These are phyloP conservation scores for Tinamus major DNA, from an alignment of 2,797 vertebrate genomes.

Conservation along the genomic window DNA sequence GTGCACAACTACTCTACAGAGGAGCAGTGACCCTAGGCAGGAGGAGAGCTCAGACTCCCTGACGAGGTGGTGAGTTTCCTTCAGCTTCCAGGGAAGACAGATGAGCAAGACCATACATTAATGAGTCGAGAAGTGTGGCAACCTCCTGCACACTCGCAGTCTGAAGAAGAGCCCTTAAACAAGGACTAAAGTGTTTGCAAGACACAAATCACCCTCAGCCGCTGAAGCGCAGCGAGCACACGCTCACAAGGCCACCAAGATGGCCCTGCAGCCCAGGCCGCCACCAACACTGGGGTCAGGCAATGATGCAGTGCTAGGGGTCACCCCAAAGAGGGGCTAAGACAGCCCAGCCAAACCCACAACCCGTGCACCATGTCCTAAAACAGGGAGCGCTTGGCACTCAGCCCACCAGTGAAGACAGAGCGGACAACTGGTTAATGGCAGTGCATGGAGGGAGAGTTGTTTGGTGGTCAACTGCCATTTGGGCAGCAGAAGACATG, in stretches of 20 bases:
- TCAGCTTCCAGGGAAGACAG: neutral
- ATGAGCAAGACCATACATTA: neutral
- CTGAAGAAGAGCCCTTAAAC: neutral
- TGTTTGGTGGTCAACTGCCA: neutral
- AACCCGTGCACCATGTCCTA: accelerated
- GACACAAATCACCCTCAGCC: neutral
- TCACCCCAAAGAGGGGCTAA: accelerated
- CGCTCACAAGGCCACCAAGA: accelerated
- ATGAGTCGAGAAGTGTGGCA: neutral
- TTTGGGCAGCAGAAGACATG: neutral
- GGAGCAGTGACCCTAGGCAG: neutral
- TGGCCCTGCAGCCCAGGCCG: accelerated
- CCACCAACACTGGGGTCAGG: neutral
- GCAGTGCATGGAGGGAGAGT: neutral
- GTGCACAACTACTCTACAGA: accelerated
- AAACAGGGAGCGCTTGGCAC: neutral
- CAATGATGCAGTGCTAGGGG: neutral
- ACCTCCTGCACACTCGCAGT: neutral
- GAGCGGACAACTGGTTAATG: accelerated
- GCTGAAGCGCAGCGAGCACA: accelerated
- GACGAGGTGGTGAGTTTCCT: neutral
- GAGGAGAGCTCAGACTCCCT: neutral
- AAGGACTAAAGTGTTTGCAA: neutral
- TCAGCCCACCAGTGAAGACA: neutral
- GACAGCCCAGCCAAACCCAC: neutral